These are phyloP conservation scores for Amyelois transitella DNA, from an alignment of 1,140 invertebrate species.

Conservation along the genomic window DNA sequence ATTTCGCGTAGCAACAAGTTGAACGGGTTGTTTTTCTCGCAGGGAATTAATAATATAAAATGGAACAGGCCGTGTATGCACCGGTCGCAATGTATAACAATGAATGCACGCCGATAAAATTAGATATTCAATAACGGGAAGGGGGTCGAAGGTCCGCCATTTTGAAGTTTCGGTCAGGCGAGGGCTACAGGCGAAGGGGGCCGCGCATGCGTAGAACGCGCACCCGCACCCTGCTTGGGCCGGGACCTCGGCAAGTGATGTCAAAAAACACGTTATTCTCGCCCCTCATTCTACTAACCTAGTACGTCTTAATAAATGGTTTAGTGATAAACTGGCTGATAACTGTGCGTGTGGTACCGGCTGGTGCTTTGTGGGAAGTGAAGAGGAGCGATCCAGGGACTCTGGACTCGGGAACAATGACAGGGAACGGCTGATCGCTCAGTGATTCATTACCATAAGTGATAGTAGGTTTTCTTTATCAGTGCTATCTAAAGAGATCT, in stretches of 20 bases:
- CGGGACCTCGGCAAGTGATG: slow-evolving; percentile 62
- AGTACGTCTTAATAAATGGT: slow-evolving; percentile 61
- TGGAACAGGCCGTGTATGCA: slow-evolving; percentile 30
- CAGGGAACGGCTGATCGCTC: slow-evolving; percentile 43
- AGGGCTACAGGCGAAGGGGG: slow-evolving; percentile 56
- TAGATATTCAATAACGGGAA: slow-evolving; percentile 72
- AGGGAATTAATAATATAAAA: slow-evolving; percentile 7
- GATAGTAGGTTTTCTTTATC: slow-evolving; percentile 16
- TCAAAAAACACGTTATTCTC: slow-evolving; percentile 72
- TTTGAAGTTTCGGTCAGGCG: slow-evolving; percentile 56
- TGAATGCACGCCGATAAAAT: slow-evolving; percentile 67
- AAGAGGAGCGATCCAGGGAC: not conserved
- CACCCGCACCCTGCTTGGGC: slow-evolving; percentile 64
- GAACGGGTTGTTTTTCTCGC: not conserved
- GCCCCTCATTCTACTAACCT: slow-evolving; percentile 67
- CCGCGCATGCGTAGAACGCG: slow-evolving; percentile 53
- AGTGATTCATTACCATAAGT: slow-evolving; percentile 27
- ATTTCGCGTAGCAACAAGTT: not conserved
- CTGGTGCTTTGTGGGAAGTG: not conserved
- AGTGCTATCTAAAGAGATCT: slow-evolving; percentile 11
- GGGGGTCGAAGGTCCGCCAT: slow-evolving; percentile 66
- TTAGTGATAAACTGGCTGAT: slow-evolving; percentile 47
- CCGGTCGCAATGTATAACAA: slow-evolving; percentile 35
- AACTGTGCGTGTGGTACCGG: slow-evolving; percentile 17
- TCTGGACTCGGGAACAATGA: slow-evolving; percentile 47